phyloP scores from a whole-genome alignment of 2,888 invertebrate genomes.

The Loripinus fragilis region DNA sequence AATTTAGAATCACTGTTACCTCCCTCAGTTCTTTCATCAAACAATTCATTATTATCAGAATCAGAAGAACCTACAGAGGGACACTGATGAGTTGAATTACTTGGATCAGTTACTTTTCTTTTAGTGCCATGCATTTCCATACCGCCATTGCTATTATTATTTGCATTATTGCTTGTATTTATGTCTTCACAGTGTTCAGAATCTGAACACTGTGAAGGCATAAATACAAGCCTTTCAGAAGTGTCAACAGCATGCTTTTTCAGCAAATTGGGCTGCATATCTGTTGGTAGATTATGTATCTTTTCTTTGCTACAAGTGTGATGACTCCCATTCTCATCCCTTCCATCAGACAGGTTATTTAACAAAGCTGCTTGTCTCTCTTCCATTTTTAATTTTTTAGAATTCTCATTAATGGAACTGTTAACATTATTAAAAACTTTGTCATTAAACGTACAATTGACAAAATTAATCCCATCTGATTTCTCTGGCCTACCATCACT shows the following conservation, averaged over 20 bases:
- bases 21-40: too few species aligned
- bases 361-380: too few species aligned
- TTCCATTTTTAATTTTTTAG: background rate
- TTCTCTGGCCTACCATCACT: background rate
- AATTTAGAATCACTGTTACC: too few species aligned
- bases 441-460: background rate
- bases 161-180: background rate
- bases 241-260: too few species aligned
- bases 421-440: background rate
- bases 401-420: background rate
- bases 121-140: too few species aligned
- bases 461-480: background rate
- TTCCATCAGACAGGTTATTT: too few species aligned
- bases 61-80: too few species aligned
- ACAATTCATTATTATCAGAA: too few species aligned
- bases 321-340: background rate
- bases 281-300: background rate
- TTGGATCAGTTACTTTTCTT: too few species aligned
- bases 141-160: too few species aligned
- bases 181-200: background rate
- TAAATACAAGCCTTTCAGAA: background rate
- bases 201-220: background rate
- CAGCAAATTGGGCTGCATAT: too few species aligned
- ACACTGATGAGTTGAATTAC: too few species aligned
- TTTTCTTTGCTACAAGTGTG: background rate